Evolutionary conservation across 1,140 invertebrate genomes (phyloP), one percentile per base, ranked within the genome.

Genomic region (Drosophila pruinosa): DNA sequence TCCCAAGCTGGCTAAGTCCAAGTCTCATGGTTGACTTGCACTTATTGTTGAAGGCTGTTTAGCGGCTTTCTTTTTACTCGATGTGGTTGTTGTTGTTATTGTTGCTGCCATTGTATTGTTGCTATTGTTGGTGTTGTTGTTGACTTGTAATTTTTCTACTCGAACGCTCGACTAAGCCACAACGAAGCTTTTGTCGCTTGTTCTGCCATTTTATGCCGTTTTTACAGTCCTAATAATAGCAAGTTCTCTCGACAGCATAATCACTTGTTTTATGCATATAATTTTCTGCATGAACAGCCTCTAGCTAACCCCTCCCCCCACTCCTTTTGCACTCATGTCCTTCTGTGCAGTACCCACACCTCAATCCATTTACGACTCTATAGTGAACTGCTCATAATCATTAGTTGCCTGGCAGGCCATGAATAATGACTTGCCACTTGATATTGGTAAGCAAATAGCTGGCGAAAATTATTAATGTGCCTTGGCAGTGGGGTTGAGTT

Each of bases 211-310:
- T 72, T 68, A 72, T 72, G 70, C 54, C 61, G 56, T 75, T 75
- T 73, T 73, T 62, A 69, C 65, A 68, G 41, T 68, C 26, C 64
- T 72, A 72, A 85, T 85, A 85, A 82, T 59, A 69, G 65, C 75
- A 31, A 75, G 75, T 45, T 19, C 68, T 80, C 68, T 85, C 69
- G 85, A 89, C 85, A 89, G 52, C 76, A 89, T 89, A 89, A 89
- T 89, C 85, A 89, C 68, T 70, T 78, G 77, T 59, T 89, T 89
- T 89, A 89, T 89, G 85, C 74, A 83, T 89, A 89, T 89, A 89
- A 89, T 89, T 89, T 89, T 89, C 79, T 80, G 80, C 85, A 89
- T 89, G 85, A 85, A 85, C 73, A 75, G 79, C 56, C 71, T 54
- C 56, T 62, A 68, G 50, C 62, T 41, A 52, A 45, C 38, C 39